Base-by-base conservation (phyloP, 2,888 invertebrate genomes). In the Harpagoxenus sublaevis region DNA sequence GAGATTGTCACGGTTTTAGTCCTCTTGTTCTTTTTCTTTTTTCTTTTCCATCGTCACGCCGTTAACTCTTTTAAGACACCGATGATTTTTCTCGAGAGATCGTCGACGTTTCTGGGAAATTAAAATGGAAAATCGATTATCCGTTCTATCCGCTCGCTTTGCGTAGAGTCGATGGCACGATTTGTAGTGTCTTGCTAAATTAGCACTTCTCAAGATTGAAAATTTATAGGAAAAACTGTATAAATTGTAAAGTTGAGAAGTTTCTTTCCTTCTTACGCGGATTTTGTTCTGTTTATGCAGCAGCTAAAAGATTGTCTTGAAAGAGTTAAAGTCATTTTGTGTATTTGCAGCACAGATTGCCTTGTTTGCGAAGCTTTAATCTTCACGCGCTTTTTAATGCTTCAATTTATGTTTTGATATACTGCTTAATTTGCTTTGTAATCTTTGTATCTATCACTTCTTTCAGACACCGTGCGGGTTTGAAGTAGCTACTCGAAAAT, bases 301-400 rank as follows among this genome's bases (percentile, higher is more conserved):
- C 12, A 5, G 1, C 28, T 28, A 18, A 60, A 73, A 42, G 57
- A 39, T 73, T 10, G 75, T 18, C 48, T 68, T 68, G 77, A 68
- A 53, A n/a, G 68, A 73, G 28, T 48, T 73, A 73, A 71, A 73
- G 28, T 8, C 12, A 53, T 35, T 73, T 73, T 48, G 45, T 42
- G 53, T 10, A 53, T 12, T 48, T 48, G 31, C 9, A 70, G 45
- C 15, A 42, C 18, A 42, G 53, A 70, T 78, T 45, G n/a, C 23
- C 42, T 70, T 42, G 12, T 42, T 77, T 53, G 18, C 15, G 28
- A 12, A 28, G 60, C 60, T 79, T 28, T 73, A 18, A 35, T 71
- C 10, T 48, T 2, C 65, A 42, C 10, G n/a, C 39, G 23, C 42
- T 63, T 63, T 63, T 63, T 63, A 6, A 63, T 12, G 45, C 45